Evolutionary conservation across 2,888 invertebrate species (phyloP), one percentile per base, ranked within the genome.

Genomic region (Tachina fera): DNA sequence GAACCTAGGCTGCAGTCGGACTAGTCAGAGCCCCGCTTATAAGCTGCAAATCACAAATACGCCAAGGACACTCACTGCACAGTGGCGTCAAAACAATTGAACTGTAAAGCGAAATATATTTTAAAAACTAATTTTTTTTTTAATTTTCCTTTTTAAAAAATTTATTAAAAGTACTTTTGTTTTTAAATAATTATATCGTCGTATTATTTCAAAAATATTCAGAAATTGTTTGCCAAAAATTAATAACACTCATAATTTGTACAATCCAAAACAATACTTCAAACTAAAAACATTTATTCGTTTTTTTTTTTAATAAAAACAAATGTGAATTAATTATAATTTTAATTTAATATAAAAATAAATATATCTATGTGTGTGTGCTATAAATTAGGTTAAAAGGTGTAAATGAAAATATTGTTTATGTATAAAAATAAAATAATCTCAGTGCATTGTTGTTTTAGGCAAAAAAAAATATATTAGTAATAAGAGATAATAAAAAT

Each of bases 401-500:
- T 82, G 76, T 87, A 72, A 79, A 80, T 51, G 47, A 83, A 61
- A 63, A 77, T 41, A 77, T 51, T 56, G 39, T 77, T 51, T 56
- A 22, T 77, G 53, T 68, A 74, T 31, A 31, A 31, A 31, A 31
- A 31, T 53, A 78, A 82, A 86, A 83, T 83, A 86, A 86, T 86
- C 86, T 86, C 86, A 86, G 86, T 86, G 86, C 86, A 80, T 71
- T 74, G 68, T 45, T 67, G n/a, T n/a, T 63, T 65, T 60, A 77
- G 45, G 16, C 58, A 45, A 76, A 78, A 70, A 53, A 56, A 43
- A 65, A 6, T 31, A 43, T 61, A 56, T 56, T 41, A 16, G 61
- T 61, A 22, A 51, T 51, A 45, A 47, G n/a, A 56, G 39, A 58
- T 63, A 72, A 72, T 79, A 77, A 70, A 76, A 76, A 71, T 71